Evolutionary conservation across 92 coral and sea anemone genomes (phyloP).

Genomic region (Bergia puertoricense): DNA sequence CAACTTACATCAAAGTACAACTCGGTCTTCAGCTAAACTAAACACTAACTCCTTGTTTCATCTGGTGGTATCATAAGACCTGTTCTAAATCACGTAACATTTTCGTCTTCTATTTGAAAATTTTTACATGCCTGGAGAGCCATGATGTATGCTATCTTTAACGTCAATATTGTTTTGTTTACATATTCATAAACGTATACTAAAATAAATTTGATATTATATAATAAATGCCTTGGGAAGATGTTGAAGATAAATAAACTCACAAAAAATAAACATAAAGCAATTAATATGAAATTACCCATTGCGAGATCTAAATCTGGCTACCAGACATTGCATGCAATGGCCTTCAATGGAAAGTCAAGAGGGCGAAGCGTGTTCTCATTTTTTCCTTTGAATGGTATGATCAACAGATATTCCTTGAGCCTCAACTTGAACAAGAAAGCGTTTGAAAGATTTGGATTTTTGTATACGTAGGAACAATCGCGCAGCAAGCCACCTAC

Average conservation of each 20-base stretch:
- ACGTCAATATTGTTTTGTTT: neutral
- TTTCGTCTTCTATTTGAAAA: neutral
- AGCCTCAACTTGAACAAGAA: neutral
- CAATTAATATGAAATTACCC: neutral
- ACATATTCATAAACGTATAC: neutral
- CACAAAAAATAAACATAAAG: conserved; percentile 4
- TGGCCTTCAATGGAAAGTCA: conserved; percentile 1
- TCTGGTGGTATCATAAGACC: neutral
- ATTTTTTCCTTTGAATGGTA: neutral
- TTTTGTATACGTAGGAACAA: conserved; percentile 4
- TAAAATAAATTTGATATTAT: neutral
- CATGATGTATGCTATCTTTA: neutral
- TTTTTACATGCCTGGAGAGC: neutral
- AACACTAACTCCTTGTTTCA: neutral
- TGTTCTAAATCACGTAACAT: neutral
- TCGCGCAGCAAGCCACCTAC: conserved; percentile 33
- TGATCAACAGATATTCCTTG: neutral
- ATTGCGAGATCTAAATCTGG: neutral
- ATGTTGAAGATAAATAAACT: conserved; percentile 1
- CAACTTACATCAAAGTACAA: neutral
- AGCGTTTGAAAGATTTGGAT: neutral
- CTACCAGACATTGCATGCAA: neutral
- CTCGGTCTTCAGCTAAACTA: too few relatives aligned
- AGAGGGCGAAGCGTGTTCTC: conserved; percentile 1
- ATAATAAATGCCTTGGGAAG: neutral